Base-by-base conservation (phyloP, 1,140 invertebrate species). In the Pseudomyrmex cubaensis region DNA sequence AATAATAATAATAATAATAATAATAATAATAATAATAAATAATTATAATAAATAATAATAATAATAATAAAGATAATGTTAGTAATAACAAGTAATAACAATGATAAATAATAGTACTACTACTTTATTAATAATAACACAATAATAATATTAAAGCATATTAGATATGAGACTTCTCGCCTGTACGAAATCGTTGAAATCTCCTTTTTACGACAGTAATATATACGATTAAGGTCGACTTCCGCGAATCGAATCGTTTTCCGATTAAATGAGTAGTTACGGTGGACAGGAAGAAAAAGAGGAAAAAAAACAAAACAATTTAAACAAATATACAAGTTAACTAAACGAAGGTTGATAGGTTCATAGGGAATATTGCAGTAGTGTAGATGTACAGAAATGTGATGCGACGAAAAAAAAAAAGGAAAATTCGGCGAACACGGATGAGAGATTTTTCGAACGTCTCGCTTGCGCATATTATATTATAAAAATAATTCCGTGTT, bases 371-470 rank as follows among this genome's bases (percentile, higher is more conserved):
- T 72, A 69, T 22, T 54, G 69, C 87, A 88, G 78, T 82, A 84
- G 46, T 50, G 70, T 84, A 86, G 76, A 72, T 86, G 84, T 88
- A 88, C 86, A 87, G 86, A 73, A n/a, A n/a, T n/a, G 86, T 88
- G 87, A 88, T 62, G 67, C 22, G 74, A 63, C 48, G 46, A 84
- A 52, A 75, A 70, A 25, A 22, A 25, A 3, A 25, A 35, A 35
- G 35, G 22, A 15, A 83, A 66, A 63, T 59, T 10, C 22, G 87
- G 56, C 83, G 72, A 72, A 48, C 35, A 56, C 57, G 77, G 5
- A 59, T 70, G 62, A 74, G 44, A 63, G 84, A 86, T 89, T 61
- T 89, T 88, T 88, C 87, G 87, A 89, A 88, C 82, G 87, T 89
- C 80, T 72, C 54, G 44, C 56, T 35, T 7, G 35, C 35, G 35